Conservation (phyloP, 1,140 invertebrate species). For the Luehdorfia chinensis region DNA sequence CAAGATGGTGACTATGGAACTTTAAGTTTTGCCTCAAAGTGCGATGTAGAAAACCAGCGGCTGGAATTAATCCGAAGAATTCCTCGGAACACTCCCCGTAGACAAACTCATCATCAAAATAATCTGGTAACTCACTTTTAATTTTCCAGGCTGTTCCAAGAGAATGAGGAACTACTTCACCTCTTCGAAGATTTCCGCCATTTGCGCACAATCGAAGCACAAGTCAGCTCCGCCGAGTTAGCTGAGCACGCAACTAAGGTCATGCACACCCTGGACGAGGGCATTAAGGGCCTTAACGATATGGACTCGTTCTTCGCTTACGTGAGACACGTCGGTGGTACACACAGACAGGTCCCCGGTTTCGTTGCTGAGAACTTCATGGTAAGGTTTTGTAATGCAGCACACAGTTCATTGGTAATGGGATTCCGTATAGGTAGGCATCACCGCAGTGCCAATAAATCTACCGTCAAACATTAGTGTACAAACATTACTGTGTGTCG, state of each 20-base stretch:
- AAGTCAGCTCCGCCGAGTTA: conserved; percentile 86
- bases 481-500: no score
- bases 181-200: conserved; percentile 90
- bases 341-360: conserved; percentile 88
- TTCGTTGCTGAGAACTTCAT: conserved; percentile 91
- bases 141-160: conserved; percentile 89
- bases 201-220: conserved; percentile 86
- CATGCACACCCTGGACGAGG: conserved; percentile 91
- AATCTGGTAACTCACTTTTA: no score
- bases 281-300: conserved; percentile 90
- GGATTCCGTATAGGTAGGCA: no score
- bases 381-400: conserved; percentile 75
- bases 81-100: no score
- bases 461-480: no score
- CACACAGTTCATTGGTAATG: no score
- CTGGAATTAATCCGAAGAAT: no score
- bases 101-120: no score
- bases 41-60: no score
- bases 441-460: no score
- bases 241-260: conserved; percentile 92
- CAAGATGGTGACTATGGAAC: no score
- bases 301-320: conserved; percentile 90
- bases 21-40: no score
- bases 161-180: conserved; percentile 86
- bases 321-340: conserved; percentile 87